Evolutionary conservation across 30 jellyfish, hydroid and myxozoan genomes (phyloP).

Genomic region (Nemopilema nomurai): DNA sequence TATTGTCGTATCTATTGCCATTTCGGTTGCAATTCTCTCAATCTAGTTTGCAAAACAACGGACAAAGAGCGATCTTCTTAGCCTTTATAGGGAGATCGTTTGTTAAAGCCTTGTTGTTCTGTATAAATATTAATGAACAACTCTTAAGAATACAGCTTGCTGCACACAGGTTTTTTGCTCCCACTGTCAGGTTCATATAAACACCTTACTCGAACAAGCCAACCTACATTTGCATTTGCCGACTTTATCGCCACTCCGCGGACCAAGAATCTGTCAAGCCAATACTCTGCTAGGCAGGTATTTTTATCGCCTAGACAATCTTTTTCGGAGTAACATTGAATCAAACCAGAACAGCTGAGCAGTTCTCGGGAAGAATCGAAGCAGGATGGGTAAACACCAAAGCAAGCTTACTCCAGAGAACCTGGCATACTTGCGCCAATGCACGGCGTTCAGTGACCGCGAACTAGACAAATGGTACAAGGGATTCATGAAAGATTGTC

Average conservation of each 20-base stretch:
- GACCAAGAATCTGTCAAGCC: neutral
- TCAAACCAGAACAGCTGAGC: neutral
- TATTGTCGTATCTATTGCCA: conserved; percentile 35
- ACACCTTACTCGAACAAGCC: neutral
- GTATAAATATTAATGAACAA: conserved; percentile 59
- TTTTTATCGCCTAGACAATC: neutral
- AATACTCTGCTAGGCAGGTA: neutral
- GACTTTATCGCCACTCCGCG: neutral
- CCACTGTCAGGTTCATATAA: conserved; percentile 38
- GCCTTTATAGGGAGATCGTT: conserved; percentile 57
- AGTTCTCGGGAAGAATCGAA: neutral
- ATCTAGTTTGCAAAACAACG: conserved; percentile 52
- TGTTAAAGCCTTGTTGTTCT: conserved; percentile 55
- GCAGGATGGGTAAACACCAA: conserved; percentile 93
- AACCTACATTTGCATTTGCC: neutral
- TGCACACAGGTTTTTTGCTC: conserved; percentile 36
- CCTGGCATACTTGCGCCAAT: conserved; percentile 91
- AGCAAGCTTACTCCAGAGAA: conserved; percentile 97
- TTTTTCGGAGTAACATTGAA: neutral
- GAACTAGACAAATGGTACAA: conserved; percentile 97
- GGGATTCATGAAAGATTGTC: conserved; percentile 99
- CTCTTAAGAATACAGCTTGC: conserved; percentile 24
- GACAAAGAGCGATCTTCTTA: conserved; percentile 57
- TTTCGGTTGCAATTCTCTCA: conserved; percentile 26
- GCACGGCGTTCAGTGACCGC: conserved; percentile 97